Conservation (phyloP, 1,140 invertebrate genomes). For the Meloidogyne floridensis region DNA sequence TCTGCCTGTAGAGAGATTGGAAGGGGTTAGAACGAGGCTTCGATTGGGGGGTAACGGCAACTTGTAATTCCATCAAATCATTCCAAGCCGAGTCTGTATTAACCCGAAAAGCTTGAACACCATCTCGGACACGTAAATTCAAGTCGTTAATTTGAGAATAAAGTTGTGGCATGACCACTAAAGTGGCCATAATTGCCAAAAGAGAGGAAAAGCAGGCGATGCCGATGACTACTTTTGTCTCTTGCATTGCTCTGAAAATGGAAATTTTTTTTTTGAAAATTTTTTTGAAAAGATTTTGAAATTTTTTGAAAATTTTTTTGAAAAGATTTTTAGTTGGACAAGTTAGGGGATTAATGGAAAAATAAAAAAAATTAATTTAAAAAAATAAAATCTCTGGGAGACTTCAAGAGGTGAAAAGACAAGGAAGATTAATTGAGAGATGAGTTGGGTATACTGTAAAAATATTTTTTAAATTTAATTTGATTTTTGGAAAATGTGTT, state of each 20-base stretch:
- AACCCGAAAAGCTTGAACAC: conserved; percentile 47
- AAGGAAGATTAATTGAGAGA: no score
- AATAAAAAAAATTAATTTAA: no score
- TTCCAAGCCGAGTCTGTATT: conserved; percentile 53
- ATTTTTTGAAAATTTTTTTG: not conserved
- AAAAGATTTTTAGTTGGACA: no score
- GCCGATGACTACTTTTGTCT: conserved; percentile 43
- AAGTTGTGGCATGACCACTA: conserved; percentile 43
- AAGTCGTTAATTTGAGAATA: conserved; percentile 44
- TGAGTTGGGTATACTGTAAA: no score
- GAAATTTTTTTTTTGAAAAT: not conserved
- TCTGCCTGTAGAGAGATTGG: conserved; percentile 50
- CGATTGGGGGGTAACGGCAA: conserved; percentile 47
- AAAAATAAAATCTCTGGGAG: no score
- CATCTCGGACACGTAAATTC: conserved; percentile 40
- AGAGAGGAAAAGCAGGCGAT: conserved; percentile 43
- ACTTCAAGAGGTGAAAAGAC: no score
- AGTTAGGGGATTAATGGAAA: no score
- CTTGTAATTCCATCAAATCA: conserved; percentile 53
- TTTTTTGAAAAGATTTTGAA: not conserved
- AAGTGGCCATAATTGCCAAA: conserved; percentile 37
- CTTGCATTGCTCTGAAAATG: conserved; percentile 25
- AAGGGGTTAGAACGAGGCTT: conserved; percentile 52
- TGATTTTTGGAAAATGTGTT: no score
- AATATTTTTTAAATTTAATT: no score